Base-by-base conservation (phyloP, 2,888 invertebrate species). In the Gandaritis pyraliata region DNA sequence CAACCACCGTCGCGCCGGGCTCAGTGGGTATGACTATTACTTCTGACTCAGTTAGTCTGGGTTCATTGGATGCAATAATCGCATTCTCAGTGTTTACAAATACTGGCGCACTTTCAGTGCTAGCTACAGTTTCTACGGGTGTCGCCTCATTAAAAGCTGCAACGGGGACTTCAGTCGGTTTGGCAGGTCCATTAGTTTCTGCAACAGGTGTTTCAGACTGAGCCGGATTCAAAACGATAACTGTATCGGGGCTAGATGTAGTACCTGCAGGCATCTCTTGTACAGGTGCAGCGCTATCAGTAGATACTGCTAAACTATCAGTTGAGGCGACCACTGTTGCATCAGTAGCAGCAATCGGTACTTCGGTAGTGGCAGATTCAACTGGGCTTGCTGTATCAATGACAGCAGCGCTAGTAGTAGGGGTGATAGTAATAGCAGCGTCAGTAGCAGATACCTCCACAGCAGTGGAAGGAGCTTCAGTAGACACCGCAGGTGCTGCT, bases 1-100 rank as follows among this genome's bases (percentile, higher is more conserved):
- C 87, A 58, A 90, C 72, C 13, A 90, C 73, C 13, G 82, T 70
- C 16, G 90, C 89, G 43, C 86, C 88, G 2, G 74, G 64, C 73
- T 90, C 89, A 15, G 69, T 70, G 12, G 83, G 80, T 39, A 81
- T 52, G 11, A 76, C 64, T 12, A 82, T 58, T 46, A 56, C 41
- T 16, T 57, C 58, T 30, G 57, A 15, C 16, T 48, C 52, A 6
- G 53, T 15, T 7, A 18, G 41, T n/a, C n/a, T 18, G 7, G 53
- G 48, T 53, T 63, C 62, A 43, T 36, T 60, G 11, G 65, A 55
- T 18, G 18, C 58, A 55, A 45, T 7, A 12, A 55, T 13, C 6
- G 16, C 45, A 53, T 48, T 52, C 66, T 56, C 69, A 46, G 63
- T 64, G 16, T 64, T 61, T 12, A 58, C n/a, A 2, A 60, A 67